Conservation (phyloP, 2,113 vertebrate species). For the Epinephelus moara region DNA sequence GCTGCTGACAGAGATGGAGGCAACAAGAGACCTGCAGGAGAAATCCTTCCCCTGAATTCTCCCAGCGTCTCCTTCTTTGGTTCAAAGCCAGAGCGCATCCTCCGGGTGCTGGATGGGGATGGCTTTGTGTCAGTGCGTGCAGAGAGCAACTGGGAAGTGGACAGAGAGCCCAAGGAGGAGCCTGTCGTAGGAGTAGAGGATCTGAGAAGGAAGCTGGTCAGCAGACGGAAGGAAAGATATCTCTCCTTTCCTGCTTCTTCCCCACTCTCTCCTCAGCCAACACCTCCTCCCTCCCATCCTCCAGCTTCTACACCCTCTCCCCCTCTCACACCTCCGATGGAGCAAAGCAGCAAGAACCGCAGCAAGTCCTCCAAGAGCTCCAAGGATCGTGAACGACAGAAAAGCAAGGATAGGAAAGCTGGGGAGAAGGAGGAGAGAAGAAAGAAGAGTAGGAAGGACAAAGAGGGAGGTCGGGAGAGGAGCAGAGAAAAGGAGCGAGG, state of each 20-base stretch:
- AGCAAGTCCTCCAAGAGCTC: slow-evolving; percentile 80
- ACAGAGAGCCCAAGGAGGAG: slow-evolving; percentile 65
- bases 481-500: slow-evolving; percentile 64
- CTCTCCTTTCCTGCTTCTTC: slow-evolving; percentile 79
- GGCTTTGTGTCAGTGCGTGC: slow-evolving; percentile 88
- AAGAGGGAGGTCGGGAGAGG: slow-evolving; percentile 60
- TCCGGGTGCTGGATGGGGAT: slow-evolving; percentile 87
- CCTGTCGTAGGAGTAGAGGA: slow-evolving; percentile 85
- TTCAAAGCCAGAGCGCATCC: slow-evolving; percentile 83
- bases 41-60: slow-evolving; percentile 50
- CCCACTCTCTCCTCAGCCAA: slow-evolving; percentile 69
- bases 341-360: slow-evolving; percentile 64
- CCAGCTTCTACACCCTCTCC: slow-evolving; percentile 49
- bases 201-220: slow-evolving; percentile 90
- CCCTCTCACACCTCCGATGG: slow-evolving; percentile 38
- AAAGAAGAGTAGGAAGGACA: slow-evolving; percentile 74
- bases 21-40: slow-evolving; percentile 52
- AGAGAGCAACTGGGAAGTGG: slow-evolving; percentile 83
- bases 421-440: slow-evolving; percentile 76
- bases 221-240: slow-evolving; percentile 88
- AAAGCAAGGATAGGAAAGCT: slow-evolving; percentile 77
- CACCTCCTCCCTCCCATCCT: slow-evolving; percentile 50
- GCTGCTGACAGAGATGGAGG: slow-evolving; percentile 63
- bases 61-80: slow-evolving; percentile 76
- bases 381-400: slow-evolving; percentile 76